Evolutionary conservation across 92 coral and sea anemone genomes (phyloP).

Genomic region (Porites rus): DNA sequence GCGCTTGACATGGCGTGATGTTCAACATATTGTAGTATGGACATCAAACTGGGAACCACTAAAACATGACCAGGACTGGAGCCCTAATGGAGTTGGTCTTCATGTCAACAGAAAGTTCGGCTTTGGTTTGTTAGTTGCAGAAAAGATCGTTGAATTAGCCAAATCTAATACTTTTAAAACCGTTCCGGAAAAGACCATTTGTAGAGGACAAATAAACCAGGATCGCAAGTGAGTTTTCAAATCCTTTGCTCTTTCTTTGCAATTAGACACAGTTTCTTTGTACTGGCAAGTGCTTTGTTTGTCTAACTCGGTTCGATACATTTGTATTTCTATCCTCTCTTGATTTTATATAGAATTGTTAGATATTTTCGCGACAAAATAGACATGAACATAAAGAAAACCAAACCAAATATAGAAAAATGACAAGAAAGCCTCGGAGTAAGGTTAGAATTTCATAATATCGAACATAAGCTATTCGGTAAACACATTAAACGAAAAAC

Average conservation of each 20-base stretch:
- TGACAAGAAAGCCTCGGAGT: too few species aligned
- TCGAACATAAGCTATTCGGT: too few species aligned
- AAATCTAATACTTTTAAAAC: constrained; percentile 73
- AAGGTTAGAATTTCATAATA: too few species aligned
- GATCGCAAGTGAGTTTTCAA: constrained; percentile 82
- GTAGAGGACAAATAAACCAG: constrained; percentile 98
- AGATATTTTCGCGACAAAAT: too few species aligned
- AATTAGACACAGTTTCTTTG: background rate
- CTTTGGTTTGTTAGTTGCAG: constrained; percentile 95
- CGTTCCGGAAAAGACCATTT: constrained; percentile 90
- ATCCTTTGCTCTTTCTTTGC: background rate
- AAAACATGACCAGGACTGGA: constrained; percentile 95
- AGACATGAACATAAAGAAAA: too few species aligned
- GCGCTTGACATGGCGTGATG: constrained; percentile 95
- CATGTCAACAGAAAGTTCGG: constrained; percentile 95
- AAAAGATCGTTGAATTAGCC: constrained; percentile 90
- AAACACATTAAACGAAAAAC: too few species aligned
- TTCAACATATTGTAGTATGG: constrained; percentile 96
- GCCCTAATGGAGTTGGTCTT: constrained; percentile 88
- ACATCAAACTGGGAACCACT: constrained; percentile 96
- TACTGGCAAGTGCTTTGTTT: background rate
- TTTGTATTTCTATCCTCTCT: background rate
- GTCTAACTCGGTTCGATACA: too few species aligned
- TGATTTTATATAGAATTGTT: too few species aligned
- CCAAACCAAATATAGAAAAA: too few species aligned